phyloP scores from a whole-genome alignment of 2,888 invertebrate species.

The Drosophila gaucha region DNA sequence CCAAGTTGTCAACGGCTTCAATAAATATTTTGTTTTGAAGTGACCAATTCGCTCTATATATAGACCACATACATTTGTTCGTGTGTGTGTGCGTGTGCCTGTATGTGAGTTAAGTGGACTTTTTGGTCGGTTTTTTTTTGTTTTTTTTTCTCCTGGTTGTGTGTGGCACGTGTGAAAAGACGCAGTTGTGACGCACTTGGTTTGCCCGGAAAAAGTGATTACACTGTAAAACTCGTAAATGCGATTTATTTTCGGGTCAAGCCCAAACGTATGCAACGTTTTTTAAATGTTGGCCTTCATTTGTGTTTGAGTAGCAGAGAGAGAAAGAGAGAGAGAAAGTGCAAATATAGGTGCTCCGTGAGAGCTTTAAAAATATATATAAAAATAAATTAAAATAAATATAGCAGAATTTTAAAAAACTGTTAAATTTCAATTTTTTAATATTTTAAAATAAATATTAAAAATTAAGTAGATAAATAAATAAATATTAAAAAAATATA shows the following conservation, averaged over 20 bases:
- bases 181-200: constrained; percentile 50
- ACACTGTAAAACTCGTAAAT: constrained; percentile 37
- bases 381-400: neutral
- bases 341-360: neutral
- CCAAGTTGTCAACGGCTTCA: constrained; percentile 68
- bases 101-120: constrained; percentile 61
- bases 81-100: constrained; percentile 14
- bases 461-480: neutral
- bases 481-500: neutral
- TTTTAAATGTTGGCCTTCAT: neutral
- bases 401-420: no score
- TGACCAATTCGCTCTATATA: constrained; percentile 49
- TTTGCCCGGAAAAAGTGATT: constrained; percentile 14
- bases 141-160: constrained; percentile 21
- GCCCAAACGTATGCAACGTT: constrained; percentile 59
- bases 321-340: neutral
- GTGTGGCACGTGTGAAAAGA: constrained; percentile 65
- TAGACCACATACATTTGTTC: constrained; percentile 4
- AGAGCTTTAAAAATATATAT: no score
- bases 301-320: neutral
- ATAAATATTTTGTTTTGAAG: constrained; percentile 79
- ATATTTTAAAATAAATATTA: neutral
- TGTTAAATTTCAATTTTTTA: no score
- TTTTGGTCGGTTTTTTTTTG: constrained; percentile 30
- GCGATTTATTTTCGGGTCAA: constrained; percentile 12